Evolutionary conservation across 2,113 vertebrate species (phyloP), one percentile per base, ranked within the genome.

Genomic region (Dendropsophus ebraccatus): DNA sequence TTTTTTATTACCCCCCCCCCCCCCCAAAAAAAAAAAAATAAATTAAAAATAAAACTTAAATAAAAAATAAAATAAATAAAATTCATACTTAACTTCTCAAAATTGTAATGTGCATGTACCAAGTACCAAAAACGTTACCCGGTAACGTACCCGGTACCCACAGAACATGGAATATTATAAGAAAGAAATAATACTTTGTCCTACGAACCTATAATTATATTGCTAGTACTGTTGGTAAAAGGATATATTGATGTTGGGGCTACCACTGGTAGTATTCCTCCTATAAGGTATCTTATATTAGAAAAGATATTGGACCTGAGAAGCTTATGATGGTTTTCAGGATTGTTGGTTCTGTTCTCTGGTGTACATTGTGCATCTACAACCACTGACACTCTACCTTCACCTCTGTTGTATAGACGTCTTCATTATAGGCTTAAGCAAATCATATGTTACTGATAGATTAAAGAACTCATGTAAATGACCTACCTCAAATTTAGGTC

Each of bases 401-500:
- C 23, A 25, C 7, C 58, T 23, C 0, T 8, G 2, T 23, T 23
- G 19, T 23, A 23, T 56, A 5, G 21, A 56, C 21, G 54, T 56
- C 54, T 56, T 56, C 23, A 4, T 56, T 2, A 56, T 23, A 56
- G 2, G 5, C 8, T 56, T 56, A 56, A 56, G 54, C 21, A 56
- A 23, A 56, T 56, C 23, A 56, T 23, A 23, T 23, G 0, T 23
- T 23, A 56, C 21, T 56, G 21, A 7, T 4, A 56, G 14, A 54
- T 4, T 49, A 9, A 49, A 19, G 50, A 3, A 54, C 19, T 19
- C 16, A 54, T 56, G 1, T 41, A 23, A 23, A 28, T 37, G 12
- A 87, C 85, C 23, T 87, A 87, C 85, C 70, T 87, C 67, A 56
- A 81, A 45, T 62, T 73, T 87, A 45, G 67, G 52, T 73, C 52